These are phyloP conservation scores for Caenorhabditis latens DNA, from an alignment of 1,140 invertebrate species.

Conservation along the genomic window DNA sequence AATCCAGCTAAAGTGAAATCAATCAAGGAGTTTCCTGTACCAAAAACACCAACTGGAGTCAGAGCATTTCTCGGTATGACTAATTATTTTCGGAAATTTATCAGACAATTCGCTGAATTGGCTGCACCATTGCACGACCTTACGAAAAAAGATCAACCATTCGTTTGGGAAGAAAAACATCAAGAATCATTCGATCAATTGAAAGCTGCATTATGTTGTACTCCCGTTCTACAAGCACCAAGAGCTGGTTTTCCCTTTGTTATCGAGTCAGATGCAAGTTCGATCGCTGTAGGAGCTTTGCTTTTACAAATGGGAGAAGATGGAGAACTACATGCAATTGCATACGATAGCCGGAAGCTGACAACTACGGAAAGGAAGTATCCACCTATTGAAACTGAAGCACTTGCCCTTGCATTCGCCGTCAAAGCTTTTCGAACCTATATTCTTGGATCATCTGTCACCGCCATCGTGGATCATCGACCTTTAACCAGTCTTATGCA, in stretches of 20 bases:
- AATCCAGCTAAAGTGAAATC: too few relatives aligned
- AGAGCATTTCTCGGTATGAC: too few relatives aligned
- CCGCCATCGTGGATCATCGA: conserved; percentile 41
- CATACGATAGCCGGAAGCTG: conserved; percentile 35
- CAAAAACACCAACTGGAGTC: too few relatives aligned
- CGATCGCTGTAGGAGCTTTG: conserved; percentile 29
- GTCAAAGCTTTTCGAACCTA: conserved; percentile 38
- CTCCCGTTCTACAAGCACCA: conserved; percentile 59
- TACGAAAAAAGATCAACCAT: conserved; percentile 78
- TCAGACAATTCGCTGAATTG: conserved; percentile 76
- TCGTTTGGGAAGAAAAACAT: conserved; percentile 76
- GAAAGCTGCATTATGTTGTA: conserved; percentile 71
- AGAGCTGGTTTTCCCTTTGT: neutral
- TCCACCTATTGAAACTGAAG: conserved; percentile 58
- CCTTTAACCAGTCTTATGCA: conserved; percentile 40
- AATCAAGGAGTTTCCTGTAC: too few relatives aligned
- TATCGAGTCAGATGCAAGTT: conserved; percentile 21
- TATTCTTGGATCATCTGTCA: conserved; percentile 16
- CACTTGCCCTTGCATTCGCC: conserved; percentile 2
- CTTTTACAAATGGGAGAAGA: conserved; percentile 5
- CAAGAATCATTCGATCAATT: conserved; percentile 77
- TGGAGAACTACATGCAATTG: conserved; percentile 27
- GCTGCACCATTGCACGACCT: conserved; percentile 78
- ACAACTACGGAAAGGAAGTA: conserved; percentile 14
- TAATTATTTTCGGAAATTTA: too few relatives aligned